Percentiles rank a stretch among this genome's conserved stretches.
Evolutionary conservation across 2,888 invertebrate genomes (phyloP).

Genomic region (Pardosa pseudoannulata): DNA sequence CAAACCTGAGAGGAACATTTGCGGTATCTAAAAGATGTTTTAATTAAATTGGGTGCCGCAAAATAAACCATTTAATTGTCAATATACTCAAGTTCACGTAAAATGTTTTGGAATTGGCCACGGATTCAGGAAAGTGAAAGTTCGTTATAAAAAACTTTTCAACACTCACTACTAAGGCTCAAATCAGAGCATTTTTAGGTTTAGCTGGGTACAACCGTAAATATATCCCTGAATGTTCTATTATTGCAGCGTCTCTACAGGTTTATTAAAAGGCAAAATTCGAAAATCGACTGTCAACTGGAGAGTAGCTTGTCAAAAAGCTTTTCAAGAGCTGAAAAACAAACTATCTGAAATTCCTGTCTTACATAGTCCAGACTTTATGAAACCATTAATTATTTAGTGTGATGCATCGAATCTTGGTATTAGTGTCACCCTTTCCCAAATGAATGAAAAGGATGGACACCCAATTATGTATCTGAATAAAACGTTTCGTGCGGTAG

Average conservation of each 20-base stretch:
- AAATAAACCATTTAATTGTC: too few relatives aligned
- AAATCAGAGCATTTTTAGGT: neutral
- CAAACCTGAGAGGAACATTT: too few relatives aligned
- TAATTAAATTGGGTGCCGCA: too few relatives aligned
- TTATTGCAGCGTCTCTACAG: neutral
- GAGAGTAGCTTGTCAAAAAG: neutral
- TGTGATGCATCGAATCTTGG: conserved; percentile 24
- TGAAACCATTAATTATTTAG: neutral
- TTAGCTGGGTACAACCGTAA: neutral
- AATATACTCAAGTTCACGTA: too few relatives aligned
- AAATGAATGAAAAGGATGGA: neutral
- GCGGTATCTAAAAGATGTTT: too few relatives aligned
- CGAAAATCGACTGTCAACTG: neutral
- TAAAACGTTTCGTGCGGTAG: too few relatives aligned
- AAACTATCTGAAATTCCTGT: conserved; percentile 6
- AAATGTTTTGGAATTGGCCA: too few relatives aligned
- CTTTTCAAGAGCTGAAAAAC: neutral
- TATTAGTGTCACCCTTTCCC: conserved; percentile 3
- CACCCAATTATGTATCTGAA: conserved; percentile 26
- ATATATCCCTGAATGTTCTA: neutral
- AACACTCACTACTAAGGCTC: too few relatives aligned
- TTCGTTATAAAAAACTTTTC: too few relatives aligned
- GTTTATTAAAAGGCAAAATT: neutral
- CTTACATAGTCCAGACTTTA: conserved; percentile 12
- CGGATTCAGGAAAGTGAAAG: too few relatives aligned